Evolutionary conservation across 2,797 vertebrate species (phyloP).

Genomic region (Dryobates pubescens): DNA sequence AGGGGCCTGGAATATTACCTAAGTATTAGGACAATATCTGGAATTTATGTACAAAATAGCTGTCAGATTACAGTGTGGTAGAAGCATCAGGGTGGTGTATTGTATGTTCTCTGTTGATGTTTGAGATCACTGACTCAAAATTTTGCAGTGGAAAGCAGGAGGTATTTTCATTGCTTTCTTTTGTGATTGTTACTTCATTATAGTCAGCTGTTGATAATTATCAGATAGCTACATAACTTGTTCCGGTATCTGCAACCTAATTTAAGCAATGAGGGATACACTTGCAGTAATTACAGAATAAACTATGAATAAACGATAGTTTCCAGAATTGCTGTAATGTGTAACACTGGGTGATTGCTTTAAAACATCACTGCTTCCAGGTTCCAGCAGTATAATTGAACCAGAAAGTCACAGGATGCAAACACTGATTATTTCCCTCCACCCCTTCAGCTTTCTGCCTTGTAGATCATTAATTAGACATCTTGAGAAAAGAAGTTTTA

Average conservation of each 20-base stretch:
- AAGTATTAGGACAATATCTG: neutral
- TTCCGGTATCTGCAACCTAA: constrained; percentile 6
- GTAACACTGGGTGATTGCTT: constrained; percentile 57
- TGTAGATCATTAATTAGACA: constrained; percentile 71
- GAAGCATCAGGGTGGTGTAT: neutral
- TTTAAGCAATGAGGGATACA: neutral
- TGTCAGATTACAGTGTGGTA: neutral
- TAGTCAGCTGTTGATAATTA: constrained; percentile 27
- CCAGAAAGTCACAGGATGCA: constrained; percentile 59
- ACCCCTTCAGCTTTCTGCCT: constrained; percentile 59
- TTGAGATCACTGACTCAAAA: neutral
- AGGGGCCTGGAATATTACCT: neutral
- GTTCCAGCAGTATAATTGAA: constrained; percentile 70
- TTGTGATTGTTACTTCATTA: neutral
- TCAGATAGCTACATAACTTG: neutral
- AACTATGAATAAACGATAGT: constrained; percentile 38
- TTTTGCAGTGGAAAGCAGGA: neutral
- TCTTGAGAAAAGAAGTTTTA: constrained; percentile 56
- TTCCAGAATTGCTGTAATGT: constrained; percentile 59
- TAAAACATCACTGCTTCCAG: constrained; percentile 58
- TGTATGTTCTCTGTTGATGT: neutral
- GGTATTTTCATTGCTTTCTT: neutral
- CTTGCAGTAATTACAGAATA: constrained; percentile 32
- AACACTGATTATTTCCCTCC: constrained; percentile 67
- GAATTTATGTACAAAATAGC: neutral